Percentiles rank a stretch among this genome's conserved stretches.
Conservation (phyloP, 2,113 vertebrate species). For the Microtus montanus region DNA sequence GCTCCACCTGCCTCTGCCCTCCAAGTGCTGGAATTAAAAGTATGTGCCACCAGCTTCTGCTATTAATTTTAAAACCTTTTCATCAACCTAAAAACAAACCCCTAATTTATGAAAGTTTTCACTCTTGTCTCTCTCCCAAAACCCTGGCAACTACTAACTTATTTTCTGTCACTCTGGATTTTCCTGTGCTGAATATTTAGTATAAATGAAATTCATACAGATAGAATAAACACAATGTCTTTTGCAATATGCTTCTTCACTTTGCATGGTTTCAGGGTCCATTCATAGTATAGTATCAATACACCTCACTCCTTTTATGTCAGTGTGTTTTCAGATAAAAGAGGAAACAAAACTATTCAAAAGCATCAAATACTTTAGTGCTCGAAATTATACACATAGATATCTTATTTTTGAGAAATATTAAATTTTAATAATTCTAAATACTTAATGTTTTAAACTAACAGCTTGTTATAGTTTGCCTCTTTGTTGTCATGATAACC, state of each 20-base stretch:
- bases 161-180: not conserved
- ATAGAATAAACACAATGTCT: not conserved
- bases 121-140: not conserved
- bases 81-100: not conserved
- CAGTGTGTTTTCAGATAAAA: not conserved
- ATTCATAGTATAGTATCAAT: not conserved
- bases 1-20: not conserved
- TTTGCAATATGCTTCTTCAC: not conserved
- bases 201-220: not conserved
- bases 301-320: not conserved
- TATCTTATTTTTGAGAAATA: not conserved
- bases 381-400: not conserved
- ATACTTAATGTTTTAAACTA: constrained; percentile 39
- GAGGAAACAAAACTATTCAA: not conserved
- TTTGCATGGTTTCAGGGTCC: not conserved
- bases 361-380: not conserved
- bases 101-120: not conserved
- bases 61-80: not conserved
- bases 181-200: not conserved
- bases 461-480: not conserved
- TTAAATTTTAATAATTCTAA: not conserved
- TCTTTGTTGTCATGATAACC: not conserved
- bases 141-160: not conserved
- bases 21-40: not conserved
- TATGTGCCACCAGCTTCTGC: not conserved